Conservation (phyloP, 2,888 invertebrate genomes). For the Troides helena region DNA sequence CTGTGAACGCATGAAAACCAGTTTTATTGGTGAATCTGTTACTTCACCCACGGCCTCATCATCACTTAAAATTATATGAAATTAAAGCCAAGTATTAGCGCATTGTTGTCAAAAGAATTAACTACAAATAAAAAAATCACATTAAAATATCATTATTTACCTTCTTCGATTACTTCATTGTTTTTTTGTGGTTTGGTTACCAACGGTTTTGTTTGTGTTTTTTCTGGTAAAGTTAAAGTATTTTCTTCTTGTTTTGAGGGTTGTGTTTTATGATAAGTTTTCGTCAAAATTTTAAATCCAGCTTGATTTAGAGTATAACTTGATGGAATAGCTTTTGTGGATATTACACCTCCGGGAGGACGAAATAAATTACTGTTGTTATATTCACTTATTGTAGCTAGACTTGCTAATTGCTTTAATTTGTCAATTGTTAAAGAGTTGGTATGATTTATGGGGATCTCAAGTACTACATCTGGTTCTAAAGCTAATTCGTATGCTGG, state of each 20-base stretch:
- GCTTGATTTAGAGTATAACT: constrained; percentile 82
- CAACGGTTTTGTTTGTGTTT: constrained; percentile 54
- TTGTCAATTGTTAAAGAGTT: constrained; percentile 68
- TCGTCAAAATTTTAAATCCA: constrained; percentile 83
- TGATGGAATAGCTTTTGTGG: constrained; percentile 81
- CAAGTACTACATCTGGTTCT: constrained; percentile 70
- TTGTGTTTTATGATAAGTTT: constrained; percentile 81
- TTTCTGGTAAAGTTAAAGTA: constrained; percentile 62
- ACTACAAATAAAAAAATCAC: no score
- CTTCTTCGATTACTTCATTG: constrained; percentile 50
- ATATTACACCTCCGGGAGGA: constrained; percentile 74
- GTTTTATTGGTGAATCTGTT: no score
- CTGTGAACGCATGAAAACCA: no score
- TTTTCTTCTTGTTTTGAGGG: constrained; percentile 71
- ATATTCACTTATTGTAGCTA: constrained; percentile 78
- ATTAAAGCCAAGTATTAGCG: no score
- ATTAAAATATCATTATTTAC: constrained; percentile 37
- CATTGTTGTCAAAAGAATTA: no score
- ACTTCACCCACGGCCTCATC: no score
- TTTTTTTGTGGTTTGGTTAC: constrained; percentile 52
- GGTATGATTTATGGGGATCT: constrained; percentile 68
- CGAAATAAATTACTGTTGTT: constrained; percentile 76
- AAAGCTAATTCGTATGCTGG: constrained; percentile 70
- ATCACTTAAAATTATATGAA: no score
- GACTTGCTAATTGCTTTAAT: constrained; percentile 77